phyloP scores from a whole-genome alignment of 2,888 invertebrate species.

The Sicus ferrugineus region DNA sequence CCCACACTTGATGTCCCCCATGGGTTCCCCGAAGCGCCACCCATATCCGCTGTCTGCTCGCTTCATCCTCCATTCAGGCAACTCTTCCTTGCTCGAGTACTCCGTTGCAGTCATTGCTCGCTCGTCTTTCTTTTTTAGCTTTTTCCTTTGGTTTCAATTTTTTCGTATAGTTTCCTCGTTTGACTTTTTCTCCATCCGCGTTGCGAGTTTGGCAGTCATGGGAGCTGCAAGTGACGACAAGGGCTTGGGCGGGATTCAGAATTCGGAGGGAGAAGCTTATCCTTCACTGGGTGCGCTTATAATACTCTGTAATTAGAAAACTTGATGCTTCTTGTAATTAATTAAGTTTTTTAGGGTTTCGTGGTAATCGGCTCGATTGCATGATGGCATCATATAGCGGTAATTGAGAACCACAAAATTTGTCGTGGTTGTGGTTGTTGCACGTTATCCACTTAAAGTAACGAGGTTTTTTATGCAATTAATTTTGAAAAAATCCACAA shows the following conservation, averaged over 20 bases:
- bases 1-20: slow-evolving; percentile 17
- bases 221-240: too few relatives aligned
- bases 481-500: too few relatives aligned
- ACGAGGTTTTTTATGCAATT: too few relatives aligned
- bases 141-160: slow-evolving; percentile 3
- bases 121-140: slow-evolving; percentile 7
- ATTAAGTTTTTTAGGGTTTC: neutral
- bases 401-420: too few relatives aligned
- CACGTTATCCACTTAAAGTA: too few relatives aligned
- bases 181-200: too few relatives aligned
- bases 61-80: neutral
- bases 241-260: slow-evolving; percentile 1
- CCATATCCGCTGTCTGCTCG: slow-evolving; percentile 42
- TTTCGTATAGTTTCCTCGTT: slow-evolving; percentile 6
- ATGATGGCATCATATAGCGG: too few relatives aligned
- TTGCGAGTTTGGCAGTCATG: slow-evolving; percentile 34
- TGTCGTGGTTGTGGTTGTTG: too few relatives aligned
- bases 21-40: slow-evolving; percentile 26
- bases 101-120: slow-evolving; percentile 22
- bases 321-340: slow-evolving; percentile 16
- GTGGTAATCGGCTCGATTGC: too few relatives aligned
- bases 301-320: slow-evolving; percentile 3
- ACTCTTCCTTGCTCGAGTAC: slow-evolving; percentile 14
- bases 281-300: neutral
- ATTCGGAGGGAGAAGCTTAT: neutral